phyloP scores from a whole-genome alignment of 2,797 vertebrate species.

The Margarornis squamiger region DNA sequence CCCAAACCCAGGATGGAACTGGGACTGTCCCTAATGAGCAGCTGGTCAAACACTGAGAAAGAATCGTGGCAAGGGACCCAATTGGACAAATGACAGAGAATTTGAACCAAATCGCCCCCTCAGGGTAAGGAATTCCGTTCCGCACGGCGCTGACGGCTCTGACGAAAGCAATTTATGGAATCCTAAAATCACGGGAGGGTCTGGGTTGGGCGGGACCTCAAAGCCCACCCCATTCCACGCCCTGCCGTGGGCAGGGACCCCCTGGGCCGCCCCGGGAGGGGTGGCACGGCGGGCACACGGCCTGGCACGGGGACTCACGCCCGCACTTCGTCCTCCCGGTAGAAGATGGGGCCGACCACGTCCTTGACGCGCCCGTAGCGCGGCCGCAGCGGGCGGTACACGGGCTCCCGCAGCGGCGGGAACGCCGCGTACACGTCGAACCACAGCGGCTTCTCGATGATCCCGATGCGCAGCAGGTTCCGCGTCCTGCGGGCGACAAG shows the following conservation, averaged over 20 bases:
- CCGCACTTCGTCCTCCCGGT: constrained; percentile 86
- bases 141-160: not conserved
- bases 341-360: constrained; percentile 79
- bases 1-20: not conserved
- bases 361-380: constrained; percentile 57
- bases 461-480: constrained; percentile 83
- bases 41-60: not conserved
- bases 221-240: too few relatives aligned
- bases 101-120: not conserved
- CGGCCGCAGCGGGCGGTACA: constrained; percentile 66
- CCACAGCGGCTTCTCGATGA: constrained; percentile 88
- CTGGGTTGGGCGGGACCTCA: not conserved
- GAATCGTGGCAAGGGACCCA: not conserved
- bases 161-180: not conserved
- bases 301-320: constrained; percentile 78
- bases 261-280: too few relatives aligned
- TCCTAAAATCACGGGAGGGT: not conserved
- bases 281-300: too few relatives aligned
- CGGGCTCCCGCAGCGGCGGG: constrained; percentile 84
- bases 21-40: not conserved
- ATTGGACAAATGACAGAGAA: not conserved
- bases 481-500: constrained; percentile 75
- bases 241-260: not conserved
- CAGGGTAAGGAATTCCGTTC: not conserved
- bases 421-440: constrained; percentile 87